These are phyloP conservation scores for Chiroxiphia lanceolata DNA, from an alignment of 2,797 vertebrate genomes.

Conservation along the genomic window DNA sequence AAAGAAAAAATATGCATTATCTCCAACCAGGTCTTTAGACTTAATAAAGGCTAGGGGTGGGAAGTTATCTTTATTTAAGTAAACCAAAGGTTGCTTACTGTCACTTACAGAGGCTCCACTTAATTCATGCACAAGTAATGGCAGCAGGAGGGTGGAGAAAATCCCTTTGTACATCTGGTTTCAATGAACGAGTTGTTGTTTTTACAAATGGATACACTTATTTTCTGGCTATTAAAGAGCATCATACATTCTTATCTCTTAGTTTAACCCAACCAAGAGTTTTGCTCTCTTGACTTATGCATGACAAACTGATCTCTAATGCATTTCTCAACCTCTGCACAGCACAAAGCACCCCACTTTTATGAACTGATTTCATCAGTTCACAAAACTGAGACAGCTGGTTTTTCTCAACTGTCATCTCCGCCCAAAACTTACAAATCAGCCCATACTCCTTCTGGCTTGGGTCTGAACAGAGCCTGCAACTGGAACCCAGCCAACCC, in stretches of 20 bases:
- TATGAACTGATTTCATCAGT: background rate
- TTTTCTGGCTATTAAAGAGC: background rate
- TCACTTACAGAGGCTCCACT: background rate
- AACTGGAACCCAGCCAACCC: slow-evolving; percentile 5
- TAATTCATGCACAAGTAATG: background rate
- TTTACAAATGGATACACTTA: background rate
- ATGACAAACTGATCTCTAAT: background rate
- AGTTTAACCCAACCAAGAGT: background rate
- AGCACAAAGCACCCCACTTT: background rate
- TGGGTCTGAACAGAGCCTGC: background rate
- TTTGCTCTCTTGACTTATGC: background rate
- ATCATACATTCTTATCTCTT: background rate
- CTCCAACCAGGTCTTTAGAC: background rate
- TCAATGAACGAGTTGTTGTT: background rate
- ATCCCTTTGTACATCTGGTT: background rate
- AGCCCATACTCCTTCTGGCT: background rate
- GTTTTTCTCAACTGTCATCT: slow-evolving; percentile 3
- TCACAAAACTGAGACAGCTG: background rate
- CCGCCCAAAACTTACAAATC: background rate
- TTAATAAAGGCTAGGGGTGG: background rate
- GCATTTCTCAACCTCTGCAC: background rate
- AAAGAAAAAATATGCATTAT: background rate
- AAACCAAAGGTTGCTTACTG: background rate
- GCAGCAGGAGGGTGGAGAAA: background rate
- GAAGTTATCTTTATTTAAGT: background rate